phyloP scores from a whole-genome alignment of 92 coral and sea anemone genomes.

The Epizoanthus ramosus region DNA sequence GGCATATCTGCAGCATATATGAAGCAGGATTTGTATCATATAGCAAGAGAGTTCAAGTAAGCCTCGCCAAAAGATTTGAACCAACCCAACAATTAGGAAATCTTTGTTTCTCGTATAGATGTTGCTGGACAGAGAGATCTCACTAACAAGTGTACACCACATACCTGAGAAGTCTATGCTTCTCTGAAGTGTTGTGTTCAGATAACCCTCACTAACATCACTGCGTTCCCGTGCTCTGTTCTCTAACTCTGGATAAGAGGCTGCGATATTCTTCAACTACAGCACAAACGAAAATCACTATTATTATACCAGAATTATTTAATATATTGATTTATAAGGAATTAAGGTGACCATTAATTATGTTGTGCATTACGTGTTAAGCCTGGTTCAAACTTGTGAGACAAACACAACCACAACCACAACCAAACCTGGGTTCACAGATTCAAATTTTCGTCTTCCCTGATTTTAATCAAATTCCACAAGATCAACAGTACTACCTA shows the following conservation, averaged over 20 bases:
- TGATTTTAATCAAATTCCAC: background rate
- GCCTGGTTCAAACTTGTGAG: too few relatives aligned
- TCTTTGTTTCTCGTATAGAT: too few relatives aligned
- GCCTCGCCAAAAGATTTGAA: too few relatives aligned
- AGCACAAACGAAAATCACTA: background rate
- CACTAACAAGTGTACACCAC: background rate
- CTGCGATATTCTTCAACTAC: slow-evolving; percentile 68
- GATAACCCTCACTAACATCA: slow-evolving; percentile 55
- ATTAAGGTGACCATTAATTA: too few relatives aligned
- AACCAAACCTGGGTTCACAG: background rate
- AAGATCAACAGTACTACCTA: background rate
- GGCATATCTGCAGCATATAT: too few relatives aligned
- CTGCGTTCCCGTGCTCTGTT: slow-evolving; percentile 53
- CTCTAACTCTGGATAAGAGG: slow-evolving; percentile 55
- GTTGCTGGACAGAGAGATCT: too few relatives aligned
- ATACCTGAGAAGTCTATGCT: slow-evolving; percentile 74
- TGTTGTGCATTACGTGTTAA: too few relatives aligned
- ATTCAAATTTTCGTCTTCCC: background rate
- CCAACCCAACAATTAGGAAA: too few relatives aligned
- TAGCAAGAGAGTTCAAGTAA: too few relatives aligned
- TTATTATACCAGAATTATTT: background rate
- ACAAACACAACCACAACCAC: too few relatives aligned
- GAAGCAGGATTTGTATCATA: too few relatives aligned
- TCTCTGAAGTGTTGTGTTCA: slow-evolving; percentile 65
- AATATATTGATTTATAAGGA: too few relatives aligned